phyloP scores from a whole-genome alignment of 2,797 vertebrate genomes.

The Acanthurus leucopareius region DNA sequence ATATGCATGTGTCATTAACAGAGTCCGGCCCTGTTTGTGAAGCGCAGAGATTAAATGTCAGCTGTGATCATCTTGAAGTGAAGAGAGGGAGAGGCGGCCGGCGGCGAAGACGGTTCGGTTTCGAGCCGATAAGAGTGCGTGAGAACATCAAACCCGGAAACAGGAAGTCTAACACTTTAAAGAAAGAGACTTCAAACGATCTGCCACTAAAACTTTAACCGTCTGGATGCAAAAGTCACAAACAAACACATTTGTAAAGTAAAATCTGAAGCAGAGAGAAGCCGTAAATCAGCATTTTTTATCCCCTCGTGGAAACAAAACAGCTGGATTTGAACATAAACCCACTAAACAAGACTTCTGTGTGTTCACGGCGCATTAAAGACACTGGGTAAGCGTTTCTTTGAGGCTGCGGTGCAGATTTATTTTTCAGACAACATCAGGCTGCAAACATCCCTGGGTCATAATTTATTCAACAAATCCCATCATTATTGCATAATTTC shows the following conservation, averaged over 20 bases:
- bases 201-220: background rate
- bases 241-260: no score
- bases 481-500: constrained; percentile 54
- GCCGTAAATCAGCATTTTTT: no score
- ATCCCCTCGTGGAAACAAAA: background rate
- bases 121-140: no score
- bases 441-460: constrained; percentile 51
- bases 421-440: constrained; percentile 51
- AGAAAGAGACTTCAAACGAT: background rate
- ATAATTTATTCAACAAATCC: constrained; percentile 69
- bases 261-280: background rate
- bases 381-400: background rate
- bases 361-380: background rate
- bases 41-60: constrained; percentile 79
- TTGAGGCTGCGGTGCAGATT: constrained; percentile 1
- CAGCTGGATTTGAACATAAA: constrained; percentile 2
- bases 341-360: background rate
- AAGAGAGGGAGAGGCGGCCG: constrained; percentile 3
- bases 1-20: constrained; percentile 78
- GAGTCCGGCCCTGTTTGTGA: constrained; percentile 63
- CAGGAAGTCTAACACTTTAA: no score
- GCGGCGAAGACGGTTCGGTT: no score
- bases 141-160: no score
- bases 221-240: background rate
- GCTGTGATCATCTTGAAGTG: constrained; percentile 65